phyloP scores from a whole-genome alignment of 1,140 invertebrate genomes.

The Elymnias hypermnestra region DNA sequence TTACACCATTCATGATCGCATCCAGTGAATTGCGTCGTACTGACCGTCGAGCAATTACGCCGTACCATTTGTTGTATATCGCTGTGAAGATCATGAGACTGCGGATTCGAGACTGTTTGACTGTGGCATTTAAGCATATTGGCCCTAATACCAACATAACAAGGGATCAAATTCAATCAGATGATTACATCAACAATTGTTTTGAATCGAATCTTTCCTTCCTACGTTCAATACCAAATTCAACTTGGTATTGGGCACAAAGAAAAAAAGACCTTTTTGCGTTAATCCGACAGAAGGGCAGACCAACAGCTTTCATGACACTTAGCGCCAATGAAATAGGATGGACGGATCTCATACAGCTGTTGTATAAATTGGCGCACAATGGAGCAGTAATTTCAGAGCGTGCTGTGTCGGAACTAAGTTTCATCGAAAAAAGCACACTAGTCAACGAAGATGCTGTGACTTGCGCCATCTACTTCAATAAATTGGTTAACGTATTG shows the following conservation, averaged over 20 bases:
- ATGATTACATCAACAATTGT: conserved; percentile 22
- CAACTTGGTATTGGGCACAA: conserved; percentile 36
- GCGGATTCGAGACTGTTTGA: conserved; percentile 17
- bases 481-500: conserved; percentile 30
- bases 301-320: conserved; percentile 48
- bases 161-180: conserved; percentile 18
- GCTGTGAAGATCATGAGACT: conserved; percentile 29
- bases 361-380: conserved; percentile 51
- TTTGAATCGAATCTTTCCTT: conserved; percentile 28
- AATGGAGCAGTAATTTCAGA: conserved; percentile 17
- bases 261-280: conserved; percentile 59
- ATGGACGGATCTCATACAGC: conserved; percentile 48
- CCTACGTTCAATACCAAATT: conserved; percentile 29
- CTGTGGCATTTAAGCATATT: conserved; percentile 24
- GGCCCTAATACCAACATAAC: conserved; percentile 14
- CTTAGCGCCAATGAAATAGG: conserved; percentile 53
- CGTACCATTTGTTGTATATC: conserved; percentile 25
- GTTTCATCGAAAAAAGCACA: conserved; percentile 32
- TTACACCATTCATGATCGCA: conserved; percentile 21
- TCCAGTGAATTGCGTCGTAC: conserved; percentile 23
- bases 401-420: conserved; percentile 5
- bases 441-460: conserved; percentile 64
- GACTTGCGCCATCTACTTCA: conserved; percentile 60
- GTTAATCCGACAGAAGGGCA: conserved; percentile 54
- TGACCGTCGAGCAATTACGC: conserved; percentile 24